phyloP scores from a whole-genome alignment of 2,888 invertebrate species.

The Adelognathus sp. region DNA sequence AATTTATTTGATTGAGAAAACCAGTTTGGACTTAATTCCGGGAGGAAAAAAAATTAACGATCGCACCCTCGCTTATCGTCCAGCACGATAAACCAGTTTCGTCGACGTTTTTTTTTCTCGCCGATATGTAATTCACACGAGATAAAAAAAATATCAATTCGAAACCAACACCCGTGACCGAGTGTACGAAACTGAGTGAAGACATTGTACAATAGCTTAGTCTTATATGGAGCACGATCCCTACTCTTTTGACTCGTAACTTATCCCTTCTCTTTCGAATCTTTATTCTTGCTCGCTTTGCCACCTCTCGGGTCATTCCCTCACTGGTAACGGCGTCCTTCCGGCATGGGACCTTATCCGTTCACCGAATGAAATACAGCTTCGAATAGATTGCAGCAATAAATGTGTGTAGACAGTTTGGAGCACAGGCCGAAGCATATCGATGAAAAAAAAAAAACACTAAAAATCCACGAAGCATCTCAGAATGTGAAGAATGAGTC shows the following conservation, averaged over 20 bases:
- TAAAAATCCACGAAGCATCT: too few species aligned
- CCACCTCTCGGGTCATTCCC: slow-evolving; percentile 24
- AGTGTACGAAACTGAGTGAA: slow-evolving; percentile 38
- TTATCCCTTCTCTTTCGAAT: slow-evolving; percentile 41
- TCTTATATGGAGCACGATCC: slow-evolving; percentile 45
- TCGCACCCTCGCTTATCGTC: not conserved
- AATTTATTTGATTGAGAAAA: not conserved
- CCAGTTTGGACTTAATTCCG: not conserved
- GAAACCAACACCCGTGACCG: not conserved
- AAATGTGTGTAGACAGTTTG: not conserved
- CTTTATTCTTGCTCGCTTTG: not conserved
- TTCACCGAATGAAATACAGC: not conserved
- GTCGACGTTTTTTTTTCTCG: not conserved
- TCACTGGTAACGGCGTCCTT: not conserved
- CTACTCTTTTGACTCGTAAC: not conserved
- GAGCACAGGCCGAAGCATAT: not conserved
- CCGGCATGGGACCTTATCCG: not conserved
- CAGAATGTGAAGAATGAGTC: too few species aligned
- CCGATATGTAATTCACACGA: not conserved
- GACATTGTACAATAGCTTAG: slow-evolving; percentile 5
- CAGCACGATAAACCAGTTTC: not conserved
- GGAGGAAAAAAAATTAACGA: not conserved
- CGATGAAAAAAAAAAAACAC: too few species aligned
- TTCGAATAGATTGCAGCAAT: not conserved
- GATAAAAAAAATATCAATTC: not conserved